Base-by-base conservation (phyloP, 2,113 vertebrate species). In the Nannospalax galili region DNA sequence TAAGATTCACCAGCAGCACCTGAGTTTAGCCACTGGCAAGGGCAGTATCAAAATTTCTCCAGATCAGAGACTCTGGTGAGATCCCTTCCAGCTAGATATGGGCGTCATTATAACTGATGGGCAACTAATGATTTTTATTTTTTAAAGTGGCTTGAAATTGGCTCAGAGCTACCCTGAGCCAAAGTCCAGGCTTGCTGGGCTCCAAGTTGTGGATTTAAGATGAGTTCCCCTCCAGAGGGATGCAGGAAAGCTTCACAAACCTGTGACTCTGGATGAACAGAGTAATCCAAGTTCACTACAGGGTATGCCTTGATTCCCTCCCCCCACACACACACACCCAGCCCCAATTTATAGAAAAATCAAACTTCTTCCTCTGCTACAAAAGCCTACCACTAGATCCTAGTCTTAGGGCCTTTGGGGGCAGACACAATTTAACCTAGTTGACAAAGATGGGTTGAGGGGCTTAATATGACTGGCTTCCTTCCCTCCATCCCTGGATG, bases 31-130 rank as follows among this genome's bases (percentile, higher is more conserved):
- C 37, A 32, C 60, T n/a, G 64, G 35, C 19, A 12, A 40, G n/a
- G 88, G 84, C 1, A 35, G 95, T 64, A 37, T 89, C 75, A 62
- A 32, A 40, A 52, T 96, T 94, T 93, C 84, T 0, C 92, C 64
- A 95, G 35, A 73, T 77, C 14, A 40, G 35, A 35, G 37, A 37
- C n/a, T 88, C 82, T 15, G 37, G 78, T 82, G 84, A 93, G 93
- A 95, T 86, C 65, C 32, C n/a, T 32, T 91, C 58, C 89, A 37
- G 1, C 79, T 42, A 52, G 84, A 52, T 73, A 58, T 65, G 58
- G 48, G 74, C 70, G 15, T 84, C 77, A 26, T 26, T 32, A 45
- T 42, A 90, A 70, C 84, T 12, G 35, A 60, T 45, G 92, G 67
- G 24, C 37, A 48, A 73, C 42, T 40, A 10, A 26, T 35, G n/a